Conservation (phyloP, 2,888 invertebrate genomes). For the Aphrophora alni region DNA sequence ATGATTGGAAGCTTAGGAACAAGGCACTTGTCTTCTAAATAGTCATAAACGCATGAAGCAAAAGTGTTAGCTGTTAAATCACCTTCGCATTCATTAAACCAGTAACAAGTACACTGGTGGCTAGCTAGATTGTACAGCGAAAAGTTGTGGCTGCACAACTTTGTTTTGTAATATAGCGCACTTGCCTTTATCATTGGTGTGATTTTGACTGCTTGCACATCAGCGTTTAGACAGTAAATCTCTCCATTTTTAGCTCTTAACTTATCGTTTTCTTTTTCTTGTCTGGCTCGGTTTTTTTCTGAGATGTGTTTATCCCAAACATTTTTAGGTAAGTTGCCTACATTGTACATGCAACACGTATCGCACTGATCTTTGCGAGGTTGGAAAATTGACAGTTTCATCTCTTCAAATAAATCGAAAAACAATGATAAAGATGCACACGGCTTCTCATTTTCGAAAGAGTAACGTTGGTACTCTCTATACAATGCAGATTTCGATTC, state of each 20-base stretch:
- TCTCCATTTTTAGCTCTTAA: constrained; percentile 6
- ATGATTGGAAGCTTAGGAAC: constrained; percentile 42
- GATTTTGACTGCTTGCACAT: constrained; percentile 33
- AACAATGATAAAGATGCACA: not conserved
- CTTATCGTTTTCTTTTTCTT: constrained; percentile 28
- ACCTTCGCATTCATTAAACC: constrained; percentile 41
- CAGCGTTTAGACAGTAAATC: constrained; percentile 20
- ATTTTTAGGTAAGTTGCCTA: constrained; percentile 15
- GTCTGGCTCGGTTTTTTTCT: constrained; percentile 23
- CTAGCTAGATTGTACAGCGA: constrained; percentile 32
- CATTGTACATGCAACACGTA: constrained; percentile 28
- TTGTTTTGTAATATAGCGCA: constrained; percentile 16
- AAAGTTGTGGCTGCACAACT: constrained; percentile 24
- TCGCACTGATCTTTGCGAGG: constrained; percentile 32
- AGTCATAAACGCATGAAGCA: constrained; percentile 37
- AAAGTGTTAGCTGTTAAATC: constrained; percentile 38
- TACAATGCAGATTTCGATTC: constrained; percentile 17
- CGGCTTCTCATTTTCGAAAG: constrained; percentile 1
- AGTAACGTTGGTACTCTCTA: constrained; percentile 13
- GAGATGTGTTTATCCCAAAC: constrained; percentile 10
- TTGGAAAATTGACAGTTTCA: not conserved
- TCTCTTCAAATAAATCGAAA: not conserved
- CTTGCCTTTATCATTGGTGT: constrained; percentile 9
- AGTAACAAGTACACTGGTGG: constrained; percentile 38
- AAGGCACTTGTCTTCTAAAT: constrained; percentile 36